Conservation (phyloP, 2,888 invertebrate genomes). For the Drosophila monieri region DNA sequence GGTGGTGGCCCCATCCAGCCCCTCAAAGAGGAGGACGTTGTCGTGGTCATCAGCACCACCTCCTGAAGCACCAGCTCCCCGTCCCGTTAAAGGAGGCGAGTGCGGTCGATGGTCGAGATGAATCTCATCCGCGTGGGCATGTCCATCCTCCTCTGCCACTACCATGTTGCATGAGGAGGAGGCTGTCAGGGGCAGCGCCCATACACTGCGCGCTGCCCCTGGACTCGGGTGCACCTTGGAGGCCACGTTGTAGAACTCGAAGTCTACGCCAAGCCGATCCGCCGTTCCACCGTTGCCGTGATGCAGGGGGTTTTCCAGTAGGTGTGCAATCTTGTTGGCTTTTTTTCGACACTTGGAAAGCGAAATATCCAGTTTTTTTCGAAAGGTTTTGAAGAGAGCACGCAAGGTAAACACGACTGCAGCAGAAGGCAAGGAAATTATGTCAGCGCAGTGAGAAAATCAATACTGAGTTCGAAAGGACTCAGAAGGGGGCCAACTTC, state of each 20-base stretch:
- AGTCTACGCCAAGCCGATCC: constrained; percentile 76
- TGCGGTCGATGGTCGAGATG: constrained; percentile 78
- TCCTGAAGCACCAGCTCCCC: constrained; percentile 30
- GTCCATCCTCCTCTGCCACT: constrained; percentile 88
- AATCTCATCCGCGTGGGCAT: constrained; percentile 83
- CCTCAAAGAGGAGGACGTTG: constrained; percentile 82
- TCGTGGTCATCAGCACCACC: constrained; percentile 74
- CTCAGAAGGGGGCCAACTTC: constrained; percentile 45
- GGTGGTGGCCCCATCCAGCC: constrained; percentile 76
- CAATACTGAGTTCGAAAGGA: constrained; percentile 65
- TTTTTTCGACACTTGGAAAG: constrained; percentile 38
- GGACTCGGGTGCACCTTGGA: constrained; percentile 91
- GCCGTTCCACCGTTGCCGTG: constrained; percentile 66
- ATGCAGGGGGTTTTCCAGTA: constrained; percentile 82
- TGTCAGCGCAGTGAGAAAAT: constrained; percentile 68
- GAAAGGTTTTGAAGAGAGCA: constrained; percentile 2
- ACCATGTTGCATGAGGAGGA: constrained; percentile 91
- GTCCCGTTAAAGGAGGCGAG: constrained; percentile 63
- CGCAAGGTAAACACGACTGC: constrained; percentile 54
- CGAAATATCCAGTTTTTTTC: constrained; percentile 24
- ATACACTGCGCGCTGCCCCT: constrained; percentile 95
- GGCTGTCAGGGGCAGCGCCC: constrained; percentile 92
- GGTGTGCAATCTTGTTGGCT: constrained; percentile 80
- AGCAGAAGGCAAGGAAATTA: constrained; percentile 52
- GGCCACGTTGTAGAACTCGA: constrained; percentile 83